Evolutionary conservation across 2,797 vertebrate species (phyloP), one percentile per base, ranked within the genome.

Genomic region (Acestrorhynchus altus): DNA sequence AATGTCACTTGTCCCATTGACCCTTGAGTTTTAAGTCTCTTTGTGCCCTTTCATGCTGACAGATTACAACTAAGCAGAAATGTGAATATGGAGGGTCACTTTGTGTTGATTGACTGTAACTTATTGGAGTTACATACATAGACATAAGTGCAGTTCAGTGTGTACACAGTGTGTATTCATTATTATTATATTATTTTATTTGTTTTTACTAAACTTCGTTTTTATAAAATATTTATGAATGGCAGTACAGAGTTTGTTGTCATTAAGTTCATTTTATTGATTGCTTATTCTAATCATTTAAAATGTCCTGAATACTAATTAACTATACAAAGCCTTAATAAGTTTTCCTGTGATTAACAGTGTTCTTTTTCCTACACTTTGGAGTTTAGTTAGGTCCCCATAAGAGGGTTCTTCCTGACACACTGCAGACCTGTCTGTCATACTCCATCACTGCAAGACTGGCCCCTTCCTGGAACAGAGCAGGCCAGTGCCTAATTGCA

Each of bases 401-500:
- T 8, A 91, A 92, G 82, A 72, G 68, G 81, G 95, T 96, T 79
- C 89, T 85, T 73, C 93, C 95, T 81, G 80, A 78, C 40, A 63
- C 92, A 84, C 92, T 98, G 77, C 96, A 98, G 83, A 83, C 76
- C 22, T 97, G 95, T 81, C 88, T 98, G 61, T 96, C 94, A 8
- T 97, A 94, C 86, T 94, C 96, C 8, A 84, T 97, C 66, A 88
- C 81, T 16, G 85, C 90, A 79, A 91, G 91, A 83, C 90, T 98
- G 86, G 82, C 95, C 77, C 96, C 97, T 56, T 77, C 84, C 47
- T 98, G 96, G 96, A 98, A 97, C 84, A 96, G 93, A 88, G 93
- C 90, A 28, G 96, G 96, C 51, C 92, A 94, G 83, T 93, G 94
- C 82, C 90, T 98, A 75, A 87, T 98, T 78, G 88, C 92, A 89